These are phyloP conservation scores for Iphiclides podalirius DNA, from an alignment of 2,888 invertebrate genomes.

Conservation along the genomic window DNA sequence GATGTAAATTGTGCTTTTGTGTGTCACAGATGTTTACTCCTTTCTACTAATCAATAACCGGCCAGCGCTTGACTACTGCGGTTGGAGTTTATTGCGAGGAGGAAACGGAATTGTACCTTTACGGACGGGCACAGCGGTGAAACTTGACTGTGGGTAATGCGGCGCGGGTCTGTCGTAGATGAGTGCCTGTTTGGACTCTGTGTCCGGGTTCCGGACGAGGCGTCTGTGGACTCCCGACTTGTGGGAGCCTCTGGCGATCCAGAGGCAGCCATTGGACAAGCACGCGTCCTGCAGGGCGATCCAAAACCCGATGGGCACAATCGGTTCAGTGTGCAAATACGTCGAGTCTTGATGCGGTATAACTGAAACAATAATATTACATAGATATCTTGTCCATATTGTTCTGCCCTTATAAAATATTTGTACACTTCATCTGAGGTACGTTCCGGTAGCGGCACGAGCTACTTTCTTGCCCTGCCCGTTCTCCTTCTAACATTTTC, in stretches of 20 bases:
- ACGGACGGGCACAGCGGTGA: slow-evolving; percentile 88
- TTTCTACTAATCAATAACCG: too few species aligned
- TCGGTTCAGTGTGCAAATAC: slow-evolving; percentile 92
- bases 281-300: slow-evolving; percentile 97
- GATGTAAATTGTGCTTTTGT: too few species aligned
- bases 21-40: too few species aligned
- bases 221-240: slow-evolving; percentile 88
- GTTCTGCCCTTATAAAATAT: too few species aligned
- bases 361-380: slow-evolving; percentile 72
- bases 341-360: slow-evolving; percentile 92
- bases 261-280: slow-evolving; percentile 95
- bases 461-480: too few species aligned
- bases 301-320: slow-evolving; percentile 94
- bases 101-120: too few species aligned
- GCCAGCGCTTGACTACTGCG: too few species aligned
- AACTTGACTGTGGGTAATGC: slow-evolving; percentile 86
- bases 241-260: slow-evolving; percentile 95
- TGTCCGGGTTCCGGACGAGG: slow-evolving; percentile 85
- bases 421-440: too few species aligned
- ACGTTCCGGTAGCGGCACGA: too few species aligned
- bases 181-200: slow-evolving; percentile 73
- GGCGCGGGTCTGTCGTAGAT: slow-evolving; percentile 85
- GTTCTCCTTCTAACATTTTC: too few species aligned
- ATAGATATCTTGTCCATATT: too few species aligned
- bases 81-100: too few species aligned